Percentiles rank a stretch among this genome's conserved stretches.
phyloP scores from a whole-genome alignment of 2,797 vertebrate species.

The Eospalax fontanierii region DNA sequence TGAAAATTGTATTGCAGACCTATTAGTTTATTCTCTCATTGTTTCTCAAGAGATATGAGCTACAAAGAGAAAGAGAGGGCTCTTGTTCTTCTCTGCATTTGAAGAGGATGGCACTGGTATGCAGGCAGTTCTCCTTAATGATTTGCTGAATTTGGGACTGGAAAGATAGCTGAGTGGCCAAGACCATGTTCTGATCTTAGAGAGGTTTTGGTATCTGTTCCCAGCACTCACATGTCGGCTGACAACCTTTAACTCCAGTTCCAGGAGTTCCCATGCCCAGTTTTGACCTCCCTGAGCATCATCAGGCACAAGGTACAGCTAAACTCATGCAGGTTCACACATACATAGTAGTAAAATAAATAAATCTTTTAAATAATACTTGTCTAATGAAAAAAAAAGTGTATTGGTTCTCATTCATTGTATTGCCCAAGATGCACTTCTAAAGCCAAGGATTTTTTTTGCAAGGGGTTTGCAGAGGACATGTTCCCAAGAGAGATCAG shows the following conservation, averaged over 20 bases:
- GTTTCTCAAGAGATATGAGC: neutral
- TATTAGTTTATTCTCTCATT: neutral
- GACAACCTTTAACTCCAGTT: neutral
- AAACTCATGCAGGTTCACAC: neutral
- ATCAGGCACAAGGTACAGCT: too few relatives aligned
- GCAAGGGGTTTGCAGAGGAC: neutral
- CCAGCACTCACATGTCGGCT: neutral
- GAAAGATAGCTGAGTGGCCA: neutral
- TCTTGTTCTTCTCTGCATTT: neutral
- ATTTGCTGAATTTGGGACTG: neutral
- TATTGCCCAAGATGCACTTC: neutral
- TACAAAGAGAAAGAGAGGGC: neutral
- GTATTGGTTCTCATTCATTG: neutral
- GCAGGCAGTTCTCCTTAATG: neutral
- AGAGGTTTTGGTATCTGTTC: neutral
- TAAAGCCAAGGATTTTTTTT: neutral
- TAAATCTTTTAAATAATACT: neutral
- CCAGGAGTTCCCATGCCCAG: neutral
- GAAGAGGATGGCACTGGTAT: neutral
- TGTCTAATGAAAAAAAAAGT: neutral
- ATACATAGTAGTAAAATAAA: neutral
- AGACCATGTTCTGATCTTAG: neutral
- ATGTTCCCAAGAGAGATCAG: neutral
- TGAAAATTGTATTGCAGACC: neutral
- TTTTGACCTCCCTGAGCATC: neutral